Evolutionary conservation across 2,797 vertebrate genomes (phyloP), one percentile per base, ranked within the genome.

Genomic region (Jordanella pulchra): DNA sequence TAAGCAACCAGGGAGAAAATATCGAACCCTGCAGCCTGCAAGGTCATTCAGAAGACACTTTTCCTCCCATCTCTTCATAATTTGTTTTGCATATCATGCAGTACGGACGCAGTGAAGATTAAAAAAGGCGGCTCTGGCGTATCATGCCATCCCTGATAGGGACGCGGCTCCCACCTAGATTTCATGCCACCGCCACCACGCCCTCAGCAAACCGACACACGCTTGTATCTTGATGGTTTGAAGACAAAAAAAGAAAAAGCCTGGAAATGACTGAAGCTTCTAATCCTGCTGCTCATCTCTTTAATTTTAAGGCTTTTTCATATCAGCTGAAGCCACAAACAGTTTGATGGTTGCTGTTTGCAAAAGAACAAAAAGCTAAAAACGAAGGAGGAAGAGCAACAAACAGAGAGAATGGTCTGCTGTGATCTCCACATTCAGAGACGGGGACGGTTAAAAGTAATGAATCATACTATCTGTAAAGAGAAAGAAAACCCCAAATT

Each of bases 1-100:
- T 65, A 86, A 95, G 93, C 89, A 87, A 94, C 72, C 92, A 91
- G 90, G 87, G 83, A 89, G 88, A 91, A 94, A 93, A 94, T 93
- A 93, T 93, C 84, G 87, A 94, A 94, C 94, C 87, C 94, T 94
- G 86, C 89, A 87, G 93, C 77, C 76, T 92, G 90, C 95, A 96
- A 96, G 95, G 95, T 95, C 95, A 94, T 91, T 91, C 65, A 91
- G 86, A 93, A 96, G 94, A 96, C 91, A 91, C 25, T 77, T 80
- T 25, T 88, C 82, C 63, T 71, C 42, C 79, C 85, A 61, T 79
- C 83, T 86, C 85, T 83, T 94, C 92, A 90, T 92, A 90, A 92
- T 93, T 93, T 93, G 93, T 93, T 93, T 93, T 91, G 92, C 94
- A 94, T 94, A 94, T 93, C 91, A 91, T 90, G 85, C 91, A 87